Evolutionary conservation across 2,113 vertebrate genomes (phyloP).

Genomic region (Cheirogaleus medius): DNA sequence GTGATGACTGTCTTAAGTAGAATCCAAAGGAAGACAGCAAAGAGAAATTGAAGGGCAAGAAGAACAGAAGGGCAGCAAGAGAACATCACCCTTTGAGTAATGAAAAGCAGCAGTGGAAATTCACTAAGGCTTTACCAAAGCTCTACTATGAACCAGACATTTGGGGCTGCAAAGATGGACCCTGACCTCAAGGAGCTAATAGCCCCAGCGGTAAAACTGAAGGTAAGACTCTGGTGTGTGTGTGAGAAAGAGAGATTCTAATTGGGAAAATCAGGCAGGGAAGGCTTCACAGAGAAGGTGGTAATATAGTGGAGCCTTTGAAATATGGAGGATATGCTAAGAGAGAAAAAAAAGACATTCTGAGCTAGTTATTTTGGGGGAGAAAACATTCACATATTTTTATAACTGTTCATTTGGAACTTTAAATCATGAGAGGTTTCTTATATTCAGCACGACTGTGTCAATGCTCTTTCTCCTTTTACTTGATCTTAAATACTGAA

Average conservation of each 20-base stretch:
- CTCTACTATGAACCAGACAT: neutral
- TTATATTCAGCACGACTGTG: neutral
- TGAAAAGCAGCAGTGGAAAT: neutral
- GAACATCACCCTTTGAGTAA: neutral
- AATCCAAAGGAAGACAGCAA: constrained; percentile 15
- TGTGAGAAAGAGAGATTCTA: neutral
- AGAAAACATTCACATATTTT: constrained; percentile 56
- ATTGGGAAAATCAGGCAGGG: constrained; percentile 25
- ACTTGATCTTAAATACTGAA: constrained; percentile 28
- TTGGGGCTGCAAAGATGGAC: neutral
- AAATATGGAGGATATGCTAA: constrained; percentile 51
- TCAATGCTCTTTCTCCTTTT: constrained; percentile 25
- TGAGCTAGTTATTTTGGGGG: constrained; percentile 52
- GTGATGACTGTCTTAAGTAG: neutral
- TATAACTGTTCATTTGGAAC: constrained; percentile 46
- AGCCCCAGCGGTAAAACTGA: neutral
- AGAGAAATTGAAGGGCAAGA: constrained; percentile 1
- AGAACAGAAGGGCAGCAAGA: neutral
- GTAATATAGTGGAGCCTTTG: neutral
- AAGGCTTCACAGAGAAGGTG: constrained; percentile 15
- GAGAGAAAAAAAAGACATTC: neutral
- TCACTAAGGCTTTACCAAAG: neutral
- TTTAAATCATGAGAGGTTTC: constrained; percentile 36
- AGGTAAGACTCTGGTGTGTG: neutral
- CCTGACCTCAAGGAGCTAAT: neutral